Evolutionary conservation across 2,888 invertebrate genomes (phyloP), one percentile per base, ranked within the genome.

Genomic region (Chymomyza amoena): DNA sequence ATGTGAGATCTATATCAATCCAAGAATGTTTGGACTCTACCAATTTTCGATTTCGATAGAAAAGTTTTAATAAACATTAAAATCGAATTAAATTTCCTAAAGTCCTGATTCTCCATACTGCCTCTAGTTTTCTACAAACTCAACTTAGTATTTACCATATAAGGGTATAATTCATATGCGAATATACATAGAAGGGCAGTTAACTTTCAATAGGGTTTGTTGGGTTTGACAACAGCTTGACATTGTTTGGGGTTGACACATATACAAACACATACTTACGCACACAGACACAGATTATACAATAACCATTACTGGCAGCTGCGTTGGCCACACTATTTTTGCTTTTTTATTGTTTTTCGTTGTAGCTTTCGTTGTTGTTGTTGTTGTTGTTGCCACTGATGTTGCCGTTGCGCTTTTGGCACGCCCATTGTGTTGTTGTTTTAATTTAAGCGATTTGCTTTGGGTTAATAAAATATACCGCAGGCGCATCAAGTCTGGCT

Each of bases 391-490:
- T 59, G 32, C 7, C 32, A 32, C 32, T 32, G 32, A 32, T 32
- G 32, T 32, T 32, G 32, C 32, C 32, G 9, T 32, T 32, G 36
- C 32, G 28, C 28, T 15, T 16, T 51, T 25, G 32, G 32, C 32
- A 32, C 32, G 32, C 32, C 32, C 32, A 32, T 25, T 45, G 10
- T 63, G 25, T 63, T 75, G 74, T 80, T 80, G 75, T 78, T 84
- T 81, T 84, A 85, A 84, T 87, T 87, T 85, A 83, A 84, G 81
- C 81, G 87, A 85, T 87, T 84, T 84, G 80, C 77, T 73, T 64
- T 70, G 69, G 77, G 78, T 69, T 77, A 79, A 78, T 80, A 80
- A 81, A 79, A 68, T 25, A 6, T 75, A 70, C 86, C 79, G 65
- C 84, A 73, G 81, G 81, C 85, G 59, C 71, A 72, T 78, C 75